A percentile compares a stretch with the other conserved stretches of the same genome.
Evolutionary conservation across 1,140 invertebrate species (phyloP).

Genomic region (Scaptomyza hsui): DNA sequence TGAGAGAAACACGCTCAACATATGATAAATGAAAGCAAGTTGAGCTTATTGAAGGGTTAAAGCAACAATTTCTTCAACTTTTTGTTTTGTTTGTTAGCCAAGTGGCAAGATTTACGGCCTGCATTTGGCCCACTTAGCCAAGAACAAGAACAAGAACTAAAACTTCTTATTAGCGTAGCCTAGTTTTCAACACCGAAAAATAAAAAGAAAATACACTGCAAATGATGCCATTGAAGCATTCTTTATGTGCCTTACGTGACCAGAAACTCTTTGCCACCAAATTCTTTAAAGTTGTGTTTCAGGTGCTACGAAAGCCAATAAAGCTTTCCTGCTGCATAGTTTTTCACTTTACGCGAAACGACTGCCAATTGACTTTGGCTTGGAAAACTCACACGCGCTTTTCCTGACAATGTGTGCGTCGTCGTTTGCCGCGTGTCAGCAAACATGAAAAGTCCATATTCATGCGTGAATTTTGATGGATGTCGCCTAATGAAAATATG

Average conservation of each 20-base stretch:
- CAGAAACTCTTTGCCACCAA: constrained; percentile 77
- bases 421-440: constrained; percentile 28
- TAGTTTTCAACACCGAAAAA: constrained; percentile 32
- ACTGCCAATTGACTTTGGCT: constrained; percentile 32
- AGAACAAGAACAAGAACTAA: constrained; percentile 25
- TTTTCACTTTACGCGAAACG: constrained; percentile 44
- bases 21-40: constrained; percentile 60
- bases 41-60: constrained; percentile 54
- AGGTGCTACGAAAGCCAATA: constrained; percentile 48
- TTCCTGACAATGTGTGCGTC: constrained; percentile 53
- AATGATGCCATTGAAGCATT: constrained; percentile 70
- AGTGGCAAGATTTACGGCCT: constrained; percentile 57
- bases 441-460: constrained; percentile 64
- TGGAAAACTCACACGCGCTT: constrained; percentile 6
- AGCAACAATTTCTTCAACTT: constrained; percentile 26
- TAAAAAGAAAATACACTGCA: constrained; percentile 45
- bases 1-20: constrained; percentile 28
- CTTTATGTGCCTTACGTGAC: constrained; percentile 76
- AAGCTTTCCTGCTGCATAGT: constrained; percentile 34
- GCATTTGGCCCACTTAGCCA: constrained; percentile 55
- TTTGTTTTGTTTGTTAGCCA: constrained; percentile 29
- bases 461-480: constrained; percentile 78
- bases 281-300: constrained; percentile 36
- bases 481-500: constrained; percentile 75
- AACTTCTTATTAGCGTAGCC: constrained; percentile 69